Percentiles rank a stretch among this genome's conserved stretches.
phyloP scores from a whole-genome alignment of 1,140 invertebrate species.

The Tetragonula clypearis region DNA sequence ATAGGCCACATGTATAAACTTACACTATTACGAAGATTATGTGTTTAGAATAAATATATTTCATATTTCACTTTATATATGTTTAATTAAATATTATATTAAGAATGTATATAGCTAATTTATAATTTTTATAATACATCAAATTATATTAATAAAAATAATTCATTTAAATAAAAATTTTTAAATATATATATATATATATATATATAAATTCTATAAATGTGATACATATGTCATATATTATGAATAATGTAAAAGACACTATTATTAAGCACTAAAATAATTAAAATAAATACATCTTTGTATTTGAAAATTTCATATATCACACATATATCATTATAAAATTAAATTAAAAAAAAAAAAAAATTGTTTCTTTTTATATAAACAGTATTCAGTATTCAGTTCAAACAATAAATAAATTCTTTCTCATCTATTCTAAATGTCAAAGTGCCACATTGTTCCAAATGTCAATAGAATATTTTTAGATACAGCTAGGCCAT shows the following conservation, averaged over 20 bases:
- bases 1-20: conserved; percentile 73
- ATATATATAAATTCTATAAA: neutral
- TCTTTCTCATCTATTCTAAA: conserved; percentile 62
- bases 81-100: conserved; percentile 14
- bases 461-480: conserved; percentile 76
- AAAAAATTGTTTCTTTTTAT: conserved; percentile 2
- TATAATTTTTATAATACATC: neutral
- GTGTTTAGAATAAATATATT: conserved; percentile 53
- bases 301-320: neutral
- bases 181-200: neutral
- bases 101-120: conserved; percentile 4
- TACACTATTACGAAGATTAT: conserved; percentile 69
- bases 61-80: conserved; percentile 16
- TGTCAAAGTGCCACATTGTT: conserved; percentile 74
- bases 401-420: conserved; percentile 50
- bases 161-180: neutral
- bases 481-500: conserved; percentile 69
- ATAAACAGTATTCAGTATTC: conserved; percentile 20
- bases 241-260: neutral
- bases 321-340: conserved; percentile 10
- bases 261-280: neutral
- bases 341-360: neutral
- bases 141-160: neutral
- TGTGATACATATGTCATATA: neutral
- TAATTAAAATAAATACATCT: conserved; percentile 2